Base-by-base conservation (phyloP, 2,113 vertebrate species). In the Porphyrio hochstetteri region DNA sequence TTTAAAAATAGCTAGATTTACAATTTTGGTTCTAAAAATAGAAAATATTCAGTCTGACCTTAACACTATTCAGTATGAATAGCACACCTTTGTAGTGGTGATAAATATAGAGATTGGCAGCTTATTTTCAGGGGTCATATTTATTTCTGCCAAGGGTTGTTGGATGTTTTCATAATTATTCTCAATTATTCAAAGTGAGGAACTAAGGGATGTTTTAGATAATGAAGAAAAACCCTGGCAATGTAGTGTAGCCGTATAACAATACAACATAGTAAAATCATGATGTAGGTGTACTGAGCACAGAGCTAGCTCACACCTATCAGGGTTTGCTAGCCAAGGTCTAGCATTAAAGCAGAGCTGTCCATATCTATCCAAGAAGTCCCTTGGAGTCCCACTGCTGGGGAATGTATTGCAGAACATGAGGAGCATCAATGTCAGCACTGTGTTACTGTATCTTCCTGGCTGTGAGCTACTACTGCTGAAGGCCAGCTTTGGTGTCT, bases 391-490 rank as follows among this genome's bases (percentile, higher is more conserved):
- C 25, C 28, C 52, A 23, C 13, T 61, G 42, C 46, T 3, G 2
- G n/a, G 10, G 13, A 84, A 15, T 44, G 31, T 55, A 24, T 78
- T 81, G 44, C 24, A 79, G 65, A 82, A 55, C 13, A 7, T 40
- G 28, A 71, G 40, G 2, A 57, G 4, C 31, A 24, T 63, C 57
- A 44, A 0, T 25, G 27, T 60, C 35, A 70, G 2, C 3, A 0
- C 13, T 60, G 48, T 56, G 11, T 90, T 77, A 33, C 0, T 1
- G 23, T 42, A 24, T 82, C 20, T 33, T 53, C 29, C 64, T 56
- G 52, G 19, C 40, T 68, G 40, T 82, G 56, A 76, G n/a, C 36
- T 33, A 18, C 46, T 31, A 10, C 56, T 86, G 48, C 33, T 42
- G 64, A 38, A 88, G 36, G 35, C 36, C 27, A 61, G 5, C 71